These are phyloP conservation scores for Lampris incognitus DNA, from an alignment of 2,113 vertebrate species.

Conservation along the genomic window DNA sequence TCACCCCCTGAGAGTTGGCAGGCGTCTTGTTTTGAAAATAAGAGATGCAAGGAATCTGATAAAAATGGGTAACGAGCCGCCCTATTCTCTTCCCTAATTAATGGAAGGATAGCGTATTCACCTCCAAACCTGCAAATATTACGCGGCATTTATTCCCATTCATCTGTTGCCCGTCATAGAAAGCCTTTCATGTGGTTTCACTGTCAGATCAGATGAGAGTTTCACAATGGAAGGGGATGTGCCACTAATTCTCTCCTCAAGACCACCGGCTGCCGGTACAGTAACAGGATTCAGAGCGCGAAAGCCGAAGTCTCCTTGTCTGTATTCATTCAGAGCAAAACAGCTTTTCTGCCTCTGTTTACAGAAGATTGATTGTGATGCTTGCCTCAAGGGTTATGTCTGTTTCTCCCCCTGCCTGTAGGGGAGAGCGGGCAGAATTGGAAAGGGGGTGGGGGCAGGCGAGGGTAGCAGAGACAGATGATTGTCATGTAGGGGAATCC, in stretches of 20 bases:
- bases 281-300: conserved; percentile 13
- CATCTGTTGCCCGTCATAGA: neutral
- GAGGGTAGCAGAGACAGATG: conserved; percentile 16
- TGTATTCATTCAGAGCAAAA: neutral
- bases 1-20: conserved; percentile 22
- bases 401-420: neutral
- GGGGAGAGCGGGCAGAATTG: conserved; percentile 1
- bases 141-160: neutral
- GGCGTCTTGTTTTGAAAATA: conserved; percentile 49
- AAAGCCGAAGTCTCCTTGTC: too few species aligned
- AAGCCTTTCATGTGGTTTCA: neutral
- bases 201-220: conserved; percentile 27
- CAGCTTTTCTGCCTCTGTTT: neutral
- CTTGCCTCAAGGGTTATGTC: conserved; percentile 2
- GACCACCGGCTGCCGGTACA: neutral
- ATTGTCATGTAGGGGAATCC: conserved; percentile 50
- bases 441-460: neutral
- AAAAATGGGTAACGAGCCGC: conserved; percentile 20
- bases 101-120: conserved; percentile 9
- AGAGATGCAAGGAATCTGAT: conserved; percentile 53
- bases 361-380: neutral
- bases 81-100: conserved; percentile 25
- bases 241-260: neutral
- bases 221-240: neutral
- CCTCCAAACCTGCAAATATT: conserved; percentile 17